A percentile compares a stretch with the other conserved stretches of the same genome.
Conservation (phyloP, 2,888 invertebrate genomes). For the Xestobium rufovillosum region DNA sequence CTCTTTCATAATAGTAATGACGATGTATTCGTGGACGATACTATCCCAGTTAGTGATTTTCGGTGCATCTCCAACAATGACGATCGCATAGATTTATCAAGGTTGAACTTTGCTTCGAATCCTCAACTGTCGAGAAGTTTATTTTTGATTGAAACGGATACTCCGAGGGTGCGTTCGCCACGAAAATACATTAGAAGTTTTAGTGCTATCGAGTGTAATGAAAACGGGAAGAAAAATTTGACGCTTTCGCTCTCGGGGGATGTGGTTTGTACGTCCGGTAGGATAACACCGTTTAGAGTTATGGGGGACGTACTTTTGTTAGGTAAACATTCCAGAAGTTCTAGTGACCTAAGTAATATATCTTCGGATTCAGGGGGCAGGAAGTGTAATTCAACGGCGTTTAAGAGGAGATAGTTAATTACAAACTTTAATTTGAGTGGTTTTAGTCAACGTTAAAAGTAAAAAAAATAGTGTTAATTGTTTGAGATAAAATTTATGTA, state of each 20-base stretch:
- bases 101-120: slow-evolving; percentile 6
- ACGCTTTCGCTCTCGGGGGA: background rate
- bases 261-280: background rate
- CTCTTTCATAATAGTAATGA: background rate
- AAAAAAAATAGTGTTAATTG: too few species aligned
- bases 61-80: background rate
- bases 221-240: background rate
- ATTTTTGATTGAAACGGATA: slow-evolving; percentile 33
- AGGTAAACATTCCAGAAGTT: background rate
- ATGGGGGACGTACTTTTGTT: background rate
- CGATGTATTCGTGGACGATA: slow-evolving; percentile 5
- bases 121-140: slow-evolving; percentile 35
- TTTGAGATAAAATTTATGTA: too few species aligned
- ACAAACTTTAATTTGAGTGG: too few species aligned
- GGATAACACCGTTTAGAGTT: background rate
- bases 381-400: too few species aligned
- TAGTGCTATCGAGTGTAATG: background rate
- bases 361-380: background rate
- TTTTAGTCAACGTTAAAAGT: too few species aligned
- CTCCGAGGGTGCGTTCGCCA: background rate
- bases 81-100: background rate
- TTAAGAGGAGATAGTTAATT: too few species aligned
- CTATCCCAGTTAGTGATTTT: slow-evolving; percentile 5
- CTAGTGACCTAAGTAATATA: background rate
- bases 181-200: background rate